phyloP scores from a whole-genome alignment of 2,113 vertebrate species.

The Nothocercus julius region DNA sequence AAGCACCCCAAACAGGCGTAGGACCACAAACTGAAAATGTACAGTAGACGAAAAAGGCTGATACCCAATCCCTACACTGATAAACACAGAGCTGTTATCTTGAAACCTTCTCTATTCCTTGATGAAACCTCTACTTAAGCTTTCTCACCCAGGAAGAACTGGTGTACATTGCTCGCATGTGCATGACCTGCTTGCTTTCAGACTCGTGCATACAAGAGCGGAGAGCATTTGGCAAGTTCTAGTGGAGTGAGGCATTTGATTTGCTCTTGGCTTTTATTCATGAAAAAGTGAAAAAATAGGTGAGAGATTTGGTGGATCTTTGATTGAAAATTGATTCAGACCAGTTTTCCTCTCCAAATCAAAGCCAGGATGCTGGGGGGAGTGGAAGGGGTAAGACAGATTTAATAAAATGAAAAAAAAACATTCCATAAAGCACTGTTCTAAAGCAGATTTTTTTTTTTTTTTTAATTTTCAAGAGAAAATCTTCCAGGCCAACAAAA shows the following conservation, averaged over 20 bases:
- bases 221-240: background rate
- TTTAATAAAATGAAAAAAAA: background rate
- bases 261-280: background rate
- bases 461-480: background rate
- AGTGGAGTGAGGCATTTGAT: background rate
- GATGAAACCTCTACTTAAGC: background rate
- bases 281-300: background rate
- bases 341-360: background rate
- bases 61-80: background rate
- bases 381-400: background rate
- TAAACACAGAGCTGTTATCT: constrained; percentile 6
- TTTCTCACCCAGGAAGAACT: background rate
- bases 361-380: background rate
- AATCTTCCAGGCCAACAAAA: background rate
- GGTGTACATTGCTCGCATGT: background rate
- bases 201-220: background rate
- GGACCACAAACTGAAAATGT: background rate
- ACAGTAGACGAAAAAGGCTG: background rate
- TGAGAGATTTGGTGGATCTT: background rate
- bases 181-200: background rate
- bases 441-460: background rate
- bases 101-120: background rate
- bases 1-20: background rate
- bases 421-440: background rate
- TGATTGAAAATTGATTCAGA: background rate